A percentile compares a stretch with the other conserved stretches of the same genome.
Evolutionary conservation across 1,140 invertebrate species (phyloP).

Genomic region (Harlomillsia oculata): DNA sequence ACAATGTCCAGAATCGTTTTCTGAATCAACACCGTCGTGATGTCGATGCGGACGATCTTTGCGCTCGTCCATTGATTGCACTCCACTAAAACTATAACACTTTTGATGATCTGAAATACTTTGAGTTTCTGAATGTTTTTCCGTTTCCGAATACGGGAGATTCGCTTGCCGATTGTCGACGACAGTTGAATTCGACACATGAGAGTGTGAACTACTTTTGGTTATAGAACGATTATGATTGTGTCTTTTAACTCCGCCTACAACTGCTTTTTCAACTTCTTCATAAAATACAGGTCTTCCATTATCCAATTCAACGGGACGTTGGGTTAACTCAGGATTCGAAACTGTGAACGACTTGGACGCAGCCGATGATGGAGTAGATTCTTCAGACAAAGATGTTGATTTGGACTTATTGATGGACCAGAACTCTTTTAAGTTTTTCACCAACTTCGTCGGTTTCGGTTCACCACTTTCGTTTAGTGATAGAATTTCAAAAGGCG

Average conservation of each 20-base stretch:
- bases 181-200: background rate
- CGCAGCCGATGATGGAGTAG: constrained; percentile 13
- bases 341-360: constrained; percentile 27
- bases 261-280: constrained; percentile 4
- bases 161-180: background rate
- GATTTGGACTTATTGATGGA: constrained; percentile 26
- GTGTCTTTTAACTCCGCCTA: constrained; percentile 4
- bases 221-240: background rate
- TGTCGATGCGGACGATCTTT: background rate
- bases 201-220: constrained; percentile 5
- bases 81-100: no score
- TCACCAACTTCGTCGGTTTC: constrained; percentile 33
- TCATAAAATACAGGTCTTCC: constrained; percentile 26
- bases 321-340: constrained; percentile 8
- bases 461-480: background rate
- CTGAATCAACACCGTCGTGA: constrained; percentile 20
- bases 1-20: constrained; percentile 33
- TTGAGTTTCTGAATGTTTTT: constrained; percentile 2
- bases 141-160: background rate
- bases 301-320: constrained; percentile 4
- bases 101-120: constrained; percentile 1
- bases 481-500: constrained; percentile 33
- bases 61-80: background rate
- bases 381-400: constrained; percentile 14
- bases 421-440: constrained; percentile 39